These are phyloP conservation scores for Epizoanthus ramosus DNA, from an alignment of 92 coral and sea anemone genomes.

Conservation along the genomic window DNA sequence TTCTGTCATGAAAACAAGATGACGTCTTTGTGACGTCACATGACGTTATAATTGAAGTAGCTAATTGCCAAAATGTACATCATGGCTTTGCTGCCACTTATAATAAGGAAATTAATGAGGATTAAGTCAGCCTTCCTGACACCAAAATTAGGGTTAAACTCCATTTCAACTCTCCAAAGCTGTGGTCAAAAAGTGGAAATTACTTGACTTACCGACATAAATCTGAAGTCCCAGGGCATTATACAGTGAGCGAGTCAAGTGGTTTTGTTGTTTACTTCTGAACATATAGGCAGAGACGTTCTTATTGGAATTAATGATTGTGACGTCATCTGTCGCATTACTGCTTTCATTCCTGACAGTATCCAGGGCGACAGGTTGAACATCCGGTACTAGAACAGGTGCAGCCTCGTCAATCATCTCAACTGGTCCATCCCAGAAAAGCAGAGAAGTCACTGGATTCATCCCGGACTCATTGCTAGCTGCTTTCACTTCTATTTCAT, in stretches of 20 bases:
- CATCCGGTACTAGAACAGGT: background rate
- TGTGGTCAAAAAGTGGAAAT: background rate
- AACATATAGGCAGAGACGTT: background rate
- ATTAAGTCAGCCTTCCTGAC: too few relatives aligned
- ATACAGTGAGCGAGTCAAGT: background rate
- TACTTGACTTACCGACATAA: background rate
- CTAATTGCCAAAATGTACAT: too few relatives aligned
- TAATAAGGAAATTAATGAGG: too few relatives aligned
- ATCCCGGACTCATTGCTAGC: background rate
- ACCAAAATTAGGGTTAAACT: too few relatives aligned
- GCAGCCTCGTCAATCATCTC: background rate
- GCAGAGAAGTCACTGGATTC: background rate
- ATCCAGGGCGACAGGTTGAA: background rate
- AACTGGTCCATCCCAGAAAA: conserved; percentile 1
- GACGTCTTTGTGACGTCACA: too few relatives aligned
- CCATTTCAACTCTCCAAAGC: background rate
- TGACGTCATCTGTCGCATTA: background rate
- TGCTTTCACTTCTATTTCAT: background rate
- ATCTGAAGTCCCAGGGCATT: background rate
- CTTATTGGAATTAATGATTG: background rate
- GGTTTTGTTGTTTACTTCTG: background rate
- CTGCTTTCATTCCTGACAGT: background rate
- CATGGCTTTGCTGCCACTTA: too few relatives aligned
- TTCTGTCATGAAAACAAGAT: too few relatives aligned
- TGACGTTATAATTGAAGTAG: too few relatives aligned